These are phyloP conservation scores for Orycteropus afer DNA, from an alignment of 2,113 vertebrate species.

Conservation along the genomic window DNA sequence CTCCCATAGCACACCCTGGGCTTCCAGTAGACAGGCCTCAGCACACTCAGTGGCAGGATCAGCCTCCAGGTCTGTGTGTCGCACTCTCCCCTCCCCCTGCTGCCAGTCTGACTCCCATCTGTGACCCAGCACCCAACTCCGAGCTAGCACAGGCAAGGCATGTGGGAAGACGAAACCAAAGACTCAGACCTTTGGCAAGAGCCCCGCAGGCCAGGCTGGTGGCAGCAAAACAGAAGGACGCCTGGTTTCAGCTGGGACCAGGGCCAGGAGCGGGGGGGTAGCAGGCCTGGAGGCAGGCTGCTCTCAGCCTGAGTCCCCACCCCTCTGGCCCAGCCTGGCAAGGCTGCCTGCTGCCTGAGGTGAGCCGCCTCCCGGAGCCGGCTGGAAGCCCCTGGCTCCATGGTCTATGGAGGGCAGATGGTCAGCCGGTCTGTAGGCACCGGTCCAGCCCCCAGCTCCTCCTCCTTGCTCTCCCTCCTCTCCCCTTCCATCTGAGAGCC, in stretches of 20 bases:
- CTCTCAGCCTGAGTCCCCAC: not conserved
- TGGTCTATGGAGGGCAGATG: not conserved
- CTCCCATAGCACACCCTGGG: not conserved
- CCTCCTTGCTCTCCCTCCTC: not conserved
- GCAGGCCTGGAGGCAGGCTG: not conserved
- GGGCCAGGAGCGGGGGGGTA: not conserved
- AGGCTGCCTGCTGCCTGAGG: fast-evolving
- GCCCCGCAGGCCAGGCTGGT: fast-evolving
- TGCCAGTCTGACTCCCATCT: not conserved
- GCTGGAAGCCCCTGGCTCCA: fast-evolving
- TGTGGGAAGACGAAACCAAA: not conserved
- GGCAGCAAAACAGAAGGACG: not conserved
- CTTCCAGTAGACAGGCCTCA: not conserved
- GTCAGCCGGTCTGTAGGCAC: not conserved
- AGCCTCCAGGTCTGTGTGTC: not conserved
- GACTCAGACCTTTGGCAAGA: not conserved
- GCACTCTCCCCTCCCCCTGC: fast-evolving
- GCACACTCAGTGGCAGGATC: not conserved
- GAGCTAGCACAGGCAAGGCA: fast-evolving
- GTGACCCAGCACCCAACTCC: not conserved
- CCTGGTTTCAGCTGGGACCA: not conserved
- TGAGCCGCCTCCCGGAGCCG: not conserved
- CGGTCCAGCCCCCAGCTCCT: fast-evolving
- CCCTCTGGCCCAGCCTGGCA: not conserved
- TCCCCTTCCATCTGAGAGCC: not conserved